A percentile compares a stretch with the other conserved stretches of the same genome.
phyloP scores from a whole-genome alignment of 2,113 vertebrate species.

The Puffinus mauretanicus region DNA sequence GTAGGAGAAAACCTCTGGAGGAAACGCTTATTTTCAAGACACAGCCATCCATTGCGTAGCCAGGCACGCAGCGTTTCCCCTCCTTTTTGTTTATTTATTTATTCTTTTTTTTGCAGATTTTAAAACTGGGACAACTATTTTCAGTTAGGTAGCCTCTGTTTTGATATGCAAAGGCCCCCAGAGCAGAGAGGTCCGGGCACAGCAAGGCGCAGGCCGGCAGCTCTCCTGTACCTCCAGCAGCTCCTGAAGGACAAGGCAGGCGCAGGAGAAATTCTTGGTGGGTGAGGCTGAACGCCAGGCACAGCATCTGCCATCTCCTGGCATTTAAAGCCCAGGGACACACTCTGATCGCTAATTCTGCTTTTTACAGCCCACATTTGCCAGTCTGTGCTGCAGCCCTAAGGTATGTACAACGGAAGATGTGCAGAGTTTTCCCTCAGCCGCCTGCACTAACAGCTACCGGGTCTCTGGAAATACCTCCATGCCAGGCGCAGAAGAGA shows the following conservation, averaged over 20 bases:
- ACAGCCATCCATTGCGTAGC: fast-evolving
- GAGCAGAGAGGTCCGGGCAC: background rate
- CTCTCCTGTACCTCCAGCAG: background rate
- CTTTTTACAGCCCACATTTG: background rate
- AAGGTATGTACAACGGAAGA: background rate
- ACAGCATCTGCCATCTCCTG: background rate
- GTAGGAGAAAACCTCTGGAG: background rate
- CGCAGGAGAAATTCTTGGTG: background rate
- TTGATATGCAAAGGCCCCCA: background rate
- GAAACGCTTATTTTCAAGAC: background rate
- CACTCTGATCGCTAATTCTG: fast-evolving
- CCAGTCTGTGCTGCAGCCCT: background rate
- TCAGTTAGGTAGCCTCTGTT: background rate
- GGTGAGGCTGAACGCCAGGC: background rate
- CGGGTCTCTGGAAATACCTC: background rate
- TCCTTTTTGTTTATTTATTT: too few species aligned
- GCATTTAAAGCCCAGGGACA: background rate
- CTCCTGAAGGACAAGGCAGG: background rate
- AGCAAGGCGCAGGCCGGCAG: background rate
- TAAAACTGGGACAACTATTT: background rate
- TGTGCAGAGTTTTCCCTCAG: background rate
- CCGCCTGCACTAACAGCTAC: background rate
- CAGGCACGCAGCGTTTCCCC: background rate
- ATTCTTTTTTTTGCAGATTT: background rate
- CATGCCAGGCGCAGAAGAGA: background rate